phyloP scores from a whole-genome alignment of 2,797 vertebrate species.

The Fratercula arctica region DNA sequence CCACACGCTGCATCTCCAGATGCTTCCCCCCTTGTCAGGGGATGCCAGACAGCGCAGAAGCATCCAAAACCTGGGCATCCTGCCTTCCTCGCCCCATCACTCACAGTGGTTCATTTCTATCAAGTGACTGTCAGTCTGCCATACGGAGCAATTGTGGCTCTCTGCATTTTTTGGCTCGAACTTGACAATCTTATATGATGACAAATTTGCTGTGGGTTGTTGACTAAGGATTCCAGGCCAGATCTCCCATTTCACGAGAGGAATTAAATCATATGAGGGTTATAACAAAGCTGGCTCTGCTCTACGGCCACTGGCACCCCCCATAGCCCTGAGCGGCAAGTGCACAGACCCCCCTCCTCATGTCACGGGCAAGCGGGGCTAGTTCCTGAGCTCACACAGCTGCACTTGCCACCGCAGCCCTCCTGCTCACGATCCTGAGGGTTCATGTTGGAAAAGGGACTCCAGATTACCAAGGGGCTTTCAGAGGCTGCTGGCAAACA shows the following conservation, averaged over 20 bases:
- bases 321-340: not conserved
- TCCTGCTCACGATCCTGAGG: not conserved
- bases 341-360: not conserved
- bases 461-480: not conserved
- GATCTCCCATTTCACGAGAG: not conserved
- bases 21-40: not conserved
- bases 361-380: accelerated
- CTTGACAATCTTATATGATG: not conserved
- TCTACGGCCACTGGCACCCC: accelerated
- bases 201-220: not conserved
- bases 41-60: not conserved
- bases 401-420: accelerated
- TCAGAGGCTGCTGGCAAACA: not conserved
- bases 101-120: not conserved
- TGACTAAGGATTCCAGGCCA: not conserved
- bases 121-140: not conserved
- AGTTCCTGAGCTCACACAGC: accelerated
- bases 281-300: not conserved
- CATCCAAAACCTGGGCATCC: not conserved
- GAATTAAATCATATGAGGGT: not conserved
- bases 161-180: not conserved
- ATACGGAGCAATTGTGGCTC: not conserved
- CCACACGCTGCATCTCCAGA: not conserved
- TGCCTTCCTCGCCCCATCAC: too few relatives aligned
- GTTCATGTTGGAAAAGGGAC: not conserved